A percentile compares a stretch with the other conserved stretches of the same genome.
Evolutionary conservation across 2,797 vertebrate genomes (phyloP).

Genomic region (Oreonectes daqikongensis): DNA sequence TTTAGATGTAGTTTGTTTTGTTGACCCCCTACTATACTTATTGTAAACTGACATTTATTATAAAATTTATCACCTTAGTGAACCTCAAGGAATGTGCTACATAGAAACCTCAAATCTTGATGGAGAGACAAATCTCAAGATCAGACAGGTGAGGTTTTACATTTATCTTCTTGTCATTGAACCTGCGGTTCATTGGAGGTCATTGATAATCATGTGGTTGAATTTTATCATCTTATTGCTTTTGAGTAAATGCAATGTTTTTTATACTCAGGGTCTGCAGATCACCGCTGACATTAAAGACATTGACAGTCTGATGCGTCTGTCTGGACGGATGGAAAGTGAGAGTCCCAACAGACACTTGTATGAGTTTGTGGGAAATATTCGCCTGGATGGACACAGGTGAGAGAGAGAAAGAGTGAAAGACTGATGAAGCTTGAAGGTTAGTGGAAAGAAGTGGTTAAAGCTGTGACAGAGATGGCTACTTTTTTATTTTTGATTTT

Average conservation of each 20-base stretch:
- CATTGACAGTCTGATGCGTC: conserved; percentile 87
- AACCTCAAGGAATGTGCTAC: conserved; percentile 99
- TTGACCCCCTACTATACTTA: no score
- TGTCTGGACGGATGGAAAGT: conserved; percentile 94
- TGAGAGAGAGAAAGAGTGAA: no score
- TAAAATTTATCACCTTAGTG: no score
- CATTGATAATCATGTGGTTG: background rate
- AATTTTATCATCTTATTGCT: background rate
- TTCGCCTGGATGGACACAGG: conserved; percentile 90
- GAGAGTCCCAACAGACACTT: conserved; percentile 97
- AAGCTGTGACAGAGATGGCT: background rate
- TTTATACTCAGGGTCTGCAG: conserved; percentile 83
- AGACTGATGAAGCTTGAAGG: background rate
- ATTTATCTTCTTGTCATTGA: background rate
- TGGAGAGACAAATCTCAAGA: conserved; percentile 99
- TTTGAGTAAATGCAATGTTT: conserved; percentile 14
- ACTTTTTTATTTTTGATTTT: no score
- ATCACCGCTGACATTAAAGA: conserved; percentile 91
- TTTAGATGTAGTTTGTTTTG: background rate
- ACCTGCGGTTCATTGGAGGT: background rate
- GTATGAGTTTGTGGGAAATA: conserved; percentile 98
- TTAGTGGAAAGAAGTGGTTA: background rate
- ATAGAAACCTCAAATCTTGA: conserved; percentile 99
- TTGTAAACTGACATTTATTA: no score
- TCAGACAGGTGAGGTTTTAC: conserved; percentile 86